A percentile compares a stretch with the other conserved stretches of the same genome.
Conservation (phyloP, 2,888 invertebrate species). For the Galeruca laticollis region DNA sequence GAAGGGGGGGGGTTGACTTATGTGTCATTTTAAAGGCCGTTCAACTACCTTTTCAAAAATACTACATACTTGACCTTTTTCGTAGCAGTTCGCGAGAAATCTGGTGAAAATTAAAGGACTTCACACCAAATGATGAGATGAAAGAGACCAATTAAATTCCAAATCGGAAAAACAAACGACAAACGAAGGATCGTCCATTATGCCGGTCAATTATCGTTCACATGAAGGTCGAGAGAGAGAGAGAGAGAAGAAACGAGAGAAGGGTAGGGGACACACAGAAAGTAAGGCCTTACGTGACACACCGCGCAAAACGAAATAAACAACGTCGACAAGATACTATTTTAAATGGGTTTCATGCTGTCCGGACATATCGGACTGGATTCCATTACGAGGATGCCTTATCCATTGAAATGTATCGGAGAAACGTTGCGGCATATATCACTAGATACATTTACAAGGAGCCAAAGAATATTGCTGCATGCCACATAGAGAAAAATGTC, state of each 20-base stretch:
- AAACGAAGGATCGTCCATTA: conserved; percentile 46
- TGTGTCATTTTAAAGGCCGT: too few species aligned
- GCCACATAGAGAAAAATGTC: conserved; percentile 34
- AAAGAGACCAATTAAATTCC: conserved; percentile 44
- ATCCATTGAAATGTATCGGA: conserved; percentile 48
- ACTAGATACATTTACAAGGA: conserved; percentile 40
- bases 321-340: conserved; percentile 48
- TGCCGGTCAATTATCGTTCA: conserved; percentile 47
- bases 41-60: too few species aligned
- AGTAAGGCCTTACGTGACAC: conserved; percentile 36
- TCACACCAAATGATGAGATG: too few species aligned
- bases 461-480: conserved; percentile 34
- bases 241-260: too few species aligned
- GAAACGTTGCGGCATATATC: conserved; percentile 42
- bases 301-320: conserved; percentile 47
- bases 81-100: too few species aligned
- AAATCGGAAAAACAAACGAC: conserved; percentile 42
- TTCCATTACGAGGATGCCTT: conserved; percentile 47
- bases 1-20: too few species aligned
- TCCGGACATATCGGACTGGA: conserved; percentile 47
- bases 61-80: too few species aligned
- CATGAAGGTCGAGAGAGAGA: conserved; percentile 32
- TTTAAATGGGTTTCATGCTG: conserved; percentile 49
- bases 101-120: too few species aligned
- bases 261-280: conserved; percentile 13